phyloP scores from a whole-genome alignment of 2,888 invertebrate genomes.

The Eristalis intricaria region DNA sequence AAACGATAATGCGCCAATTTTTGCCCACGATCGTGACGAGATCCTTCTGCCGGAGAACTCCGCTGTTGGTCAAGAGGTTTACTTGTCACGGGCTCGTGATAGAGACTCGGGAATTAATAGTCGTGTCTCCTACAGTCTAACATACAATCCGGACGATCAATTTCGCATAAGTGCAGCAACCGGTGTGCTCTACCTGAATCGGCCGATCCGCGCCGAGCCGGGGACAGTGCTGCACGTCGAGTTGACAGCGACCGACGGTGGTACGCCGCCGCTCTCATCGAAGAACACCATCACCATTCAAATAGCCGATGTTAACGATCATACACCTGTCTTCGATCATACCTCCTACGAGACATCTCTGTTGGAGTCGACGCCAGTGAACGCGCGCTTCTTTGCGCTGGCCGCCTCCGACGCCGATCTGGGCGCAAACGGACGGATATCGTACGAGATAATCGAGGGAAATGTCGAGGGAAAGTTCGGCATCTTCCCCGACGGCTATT shows the following conservation, averaged over 20 bases:
- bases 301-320: constrained; percentile 95
- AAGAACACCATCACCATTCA: constrained; percentile 88
- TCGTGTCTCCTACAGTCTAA: constrained; percentile 90
- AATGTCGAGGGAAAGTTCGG: constrained; percentile 94
- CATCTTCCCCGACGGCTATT: constrained; percentile 95
- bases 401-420: constrained; percentile 94
- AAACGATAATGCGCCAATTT: constrained; percentile 95
- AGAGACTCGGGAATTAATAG: constrained; percentile 95
- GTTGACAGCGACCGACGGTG: constrained; percentile 93
- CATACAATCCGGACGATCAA: constrained; percentile 89
- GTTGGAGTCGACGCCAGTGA: constrained; percentile 94
- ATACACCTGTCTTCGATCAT: constrained; percentile 96
- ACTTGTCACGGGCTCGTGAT: constrained; percentile 92
- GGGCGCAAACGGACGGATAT: constrained; percentile 89
- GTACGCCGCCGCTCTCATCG: constrained; percentile 88
- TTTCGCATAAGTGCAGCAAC: constrained; percentile 93
- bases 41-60: constrained; percentile 92
- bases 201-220: constrained; percentile 89
- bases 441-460: constrained; percentile 92
- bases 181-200: constrained; percentile 93
- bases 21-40: constrained; percentile 90
- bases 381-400: constrained; percentile 94
- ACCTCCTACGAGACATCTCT: constrained; percentile 96
- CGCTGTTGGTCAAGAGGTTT: constrained; percentile 96
- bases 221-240: constrained; percentile 88